Evolutionary conservation across 1,140 invertebrate genomes (phyloP).

Genomic region (Caenorhabditis remanei): DNA sequence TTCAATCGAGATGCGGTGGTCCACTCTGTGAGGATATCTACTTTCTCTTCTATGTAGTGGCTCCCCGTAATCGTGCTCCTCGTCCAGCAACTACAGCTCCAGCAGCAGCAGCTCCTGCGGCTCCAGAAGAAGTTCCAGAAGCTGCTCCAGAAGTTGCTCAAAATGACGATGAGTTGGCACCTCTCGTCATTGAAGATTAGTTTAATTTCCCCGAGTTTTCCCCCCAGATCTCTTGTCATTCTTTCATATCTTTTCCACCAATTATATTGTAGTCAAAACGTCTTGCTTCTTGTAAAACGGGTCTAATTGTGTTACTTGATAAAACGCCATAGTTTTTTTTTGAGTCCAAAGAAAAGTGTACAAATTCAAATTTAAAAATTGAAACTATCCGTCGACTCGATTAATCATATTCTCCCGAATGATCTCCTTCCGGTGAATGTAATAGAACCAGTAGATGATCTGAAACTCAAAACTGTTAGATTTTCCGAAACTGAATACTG

Average conservation of each 20-base stretch:
- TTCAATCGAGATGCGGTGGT: slow-evolving; percentile 35
- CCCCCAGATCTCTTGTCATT: neutral
- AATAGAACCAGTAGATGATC: slow-evolving; percentile 69
- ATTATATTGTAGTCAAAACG: neutral
- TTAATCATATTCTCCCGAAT: slow-evolving; percentile 57
- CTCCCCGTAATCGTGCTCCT: neutral
- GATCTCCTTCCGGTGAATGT: slow-evolving; percentile 55
- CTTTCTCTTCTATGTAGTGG: slow-evolving; percentile 37
- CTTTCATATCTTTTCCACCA: neutral
- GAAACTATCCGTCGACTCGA: slow-evolving; percentile 30
- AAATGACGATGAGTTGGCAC: neutral
- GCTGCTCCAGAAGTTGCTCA: neutral
- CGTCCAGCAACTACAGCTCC: neutral
- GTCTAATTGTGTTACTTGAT: neutral
- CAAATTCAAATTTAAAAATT: neutral
- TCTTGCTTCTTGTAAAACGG: neutral
- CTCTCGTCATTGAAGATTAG: slow-evolving; percentile 6
- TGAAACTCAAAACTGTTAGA: slow-evolving; percentile 30
- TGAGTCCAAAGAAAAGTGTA: neutral
- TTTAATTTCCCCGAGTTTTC: neutral
- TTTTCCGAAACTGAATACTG: neutral
- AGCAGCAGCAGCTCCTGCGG: neutral
- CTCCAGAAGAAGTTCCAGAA: neutral
- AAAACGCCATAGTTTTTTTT: neutral
- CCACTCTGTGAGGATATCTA: slow-evolving; percentile 43